Conservation (phyloP, 1,140 invertebrate species). For the Steinernema feltiae region DNA sequence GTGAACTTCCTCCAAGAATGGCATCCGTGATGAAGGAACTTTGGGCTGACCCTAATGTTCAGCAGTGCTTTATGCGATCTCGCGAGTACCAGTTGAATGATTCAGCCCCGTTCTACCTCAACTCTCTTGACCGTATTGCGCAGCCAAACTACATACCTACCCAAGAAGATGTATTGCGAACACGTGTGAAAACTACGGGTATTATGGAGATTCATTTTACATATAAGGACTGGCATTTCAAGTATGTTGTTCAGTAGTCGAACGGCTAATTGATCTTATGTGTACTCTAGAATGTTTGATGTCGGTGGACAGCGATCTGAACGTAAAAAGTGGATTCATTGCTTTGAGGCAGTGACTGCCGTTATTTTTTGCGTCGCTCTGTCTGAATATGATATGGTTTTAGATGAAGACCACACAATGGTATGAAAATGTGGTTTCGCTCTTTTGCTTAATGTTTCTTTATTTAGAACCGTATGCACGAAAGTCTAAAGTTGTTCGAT, state of each 20-base stretch:
- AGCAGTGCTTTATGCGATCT: conserved; percentile 73
- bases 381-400: conserved; percentile 84
- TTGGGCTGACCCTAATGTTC: conserved; percentile 81
- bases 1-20: conserved; percentile 70
- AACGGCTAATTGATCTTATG: conserved; percentile 17
- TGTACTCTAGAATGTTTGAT: conserved; percentile 53
- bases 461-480: conserved; percentile 64
- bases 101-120: conserved; percentile 73
- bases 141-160: conserved; percentile 77
- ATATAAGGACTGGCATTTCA: conserved; percentile 83
- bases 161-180: conserved; percentile 82
- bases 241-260: conserved; percentile 62
- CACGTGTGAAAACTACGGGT: conserved; percentile 86
- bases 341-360: conserved; percentile 89
- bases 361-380: conserved; percentile 65
- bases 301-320: conserved; percentile 69
- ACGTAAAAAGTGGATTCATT: conserved; percentile 93
- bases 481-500: conserved; percentile 64
- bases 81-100: conserved; percentile 90
- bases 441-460: too few relatives aligned
- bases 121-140: conserved; percentile 69
- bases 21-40: conserved; percentile 76
- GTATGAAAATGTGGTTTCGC: too few relatives aligned
- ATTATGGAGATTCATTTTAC: conserved; percentile 88
- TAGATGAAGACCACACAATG: conserved; percentile 91